Evolutionary conservation across 2,888 invertebrate genomes (phyloP).

Genomic region (Volucella zonaria): DNA sequence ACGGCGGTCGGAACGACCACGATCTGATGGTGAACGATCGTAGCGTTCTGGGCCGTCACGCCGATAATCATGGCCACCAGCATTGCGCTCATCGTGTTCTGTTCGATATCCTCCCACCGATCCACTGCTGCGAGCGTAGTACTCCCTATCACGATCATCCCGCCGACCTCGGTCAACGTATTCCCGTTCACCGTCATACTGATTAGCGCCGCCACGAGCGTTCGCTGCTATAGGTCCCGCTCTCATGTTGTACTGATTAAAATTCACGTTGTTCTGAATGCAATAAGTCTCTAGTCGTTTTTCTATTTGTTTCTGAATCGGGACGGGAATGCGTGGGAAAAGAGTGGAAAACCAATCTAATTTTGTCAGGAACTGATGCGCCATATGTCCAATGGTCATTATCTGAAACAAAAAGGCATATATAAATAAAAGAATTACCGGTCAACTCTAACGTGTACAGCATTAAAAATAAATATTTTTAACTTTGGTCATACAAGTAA

Average conservation of each 20-base stretch:
- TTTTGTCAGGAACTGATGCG: slow-evolving; percentile 95
- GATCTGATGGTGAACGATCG: slow-evolving; percentile 76
- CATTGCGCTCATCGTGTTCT: slow-evolving; percentile 80
- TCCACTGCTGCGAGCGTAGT: slow-evolving; percentile 74
- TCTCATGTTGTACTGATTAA: slow-evolving; percentile 77
- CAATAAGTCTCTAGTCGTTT: slow-evolving; percentile 87
- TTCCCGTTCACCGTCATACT: slow-evolving; percentile 76
- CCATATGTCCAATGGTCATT: slow-evolving; percentile 95
- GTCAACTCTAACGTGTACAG: slow-evolving; percentile 1
- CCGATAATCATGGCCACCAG: slow-evolving; percentile 60
- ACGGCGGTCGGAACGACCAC: slow-evolving; percentile 76
- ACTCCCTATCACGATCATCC: slow-evolving; percentile 76
- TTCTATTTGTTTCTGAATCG: slow-evolving; percentile 96
- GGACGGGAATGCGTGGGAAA: slow-evolving; percentile 99
- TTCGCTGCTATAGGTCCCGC: slow-evolving; percentile 28
- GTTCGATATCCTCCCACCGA: slow-evolving; percentile 76
- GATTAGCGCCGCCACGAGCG: slow-evolving; percentile 63
- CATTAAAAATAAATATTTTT: slow-evolving; percentile 43
- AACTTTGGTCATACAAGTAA: slow-evolving; percentile 76
- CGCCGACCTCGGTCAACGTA: slow-evolving; percentile 81
- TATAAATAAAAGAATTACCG: too few species aligned
- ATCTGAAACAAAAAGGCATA: slow-evolving; percentile 76
- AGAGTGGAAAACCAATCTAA: slow-evolving; percentile 99
- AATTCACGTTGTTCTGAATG: slow-evolving; percentile 82
- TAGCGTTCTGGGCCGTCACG: slow-evolving; percentile 75